phyloP scores from a whole-genome alignment of 2,113 vertebrate species.

The Sapayoa aenigma region DNA sequence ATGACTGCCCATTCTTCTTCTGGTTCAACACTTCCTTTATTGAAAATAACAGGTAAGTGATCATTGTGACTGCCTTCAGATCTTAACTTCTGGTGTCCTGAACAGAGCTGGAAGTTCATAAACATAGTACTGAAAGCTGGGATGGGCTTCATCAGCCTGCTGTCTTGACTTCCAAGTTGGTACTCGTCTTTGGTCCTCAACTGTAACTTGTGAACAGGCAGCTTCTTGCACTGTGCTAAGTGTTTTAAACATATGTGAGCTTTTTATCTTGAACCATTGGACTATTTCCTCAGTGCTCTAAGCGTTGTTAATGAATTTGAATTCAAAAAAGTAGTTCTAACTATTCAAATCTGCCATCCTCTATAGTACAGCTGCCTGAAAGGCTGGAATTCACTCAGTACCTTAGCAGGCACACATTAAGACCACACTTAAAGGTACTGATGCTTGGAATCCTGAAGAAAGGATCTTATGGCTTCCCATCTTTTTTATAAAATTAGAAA shows the following conservation, averaged over 20 bases:
- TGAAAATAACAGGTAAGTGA: constrained; percentile 82
- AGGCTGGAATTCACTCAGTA: neutral
- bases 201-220: neutral
- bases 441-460: neutral
- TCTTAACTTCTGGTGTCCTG: neutral
- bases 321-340: neutral
- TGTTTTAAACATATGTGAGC: neutral
- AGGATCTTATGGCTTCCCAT: neutral
- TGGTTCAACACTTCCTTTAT: constrained; percentile 96
- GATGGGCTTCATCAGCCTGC: neutral
- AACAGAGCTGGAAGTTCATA: neutral
- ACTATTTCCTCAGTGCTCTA: neutral
- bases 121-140: neutral
- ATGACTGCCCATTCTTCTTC: constrained; percentile 91
- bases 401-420: neutral
- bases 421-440: neutral
- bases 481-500: neutral
- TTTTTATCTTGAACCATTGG: neutral
- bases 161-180: neutral
- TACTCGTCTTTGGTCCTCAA: neutral
- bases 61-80: neutral
- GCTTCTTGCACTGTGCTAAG: neutral
- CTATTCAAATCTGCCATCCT: neutral
- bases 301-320: neutral
- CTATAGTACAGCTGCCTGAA: neutral